These are phyloP conservation scores for Danaus chrysippus DNA, from an alignment of 2,888 invertebrate species.

Conservation along the genomic window DNA sequence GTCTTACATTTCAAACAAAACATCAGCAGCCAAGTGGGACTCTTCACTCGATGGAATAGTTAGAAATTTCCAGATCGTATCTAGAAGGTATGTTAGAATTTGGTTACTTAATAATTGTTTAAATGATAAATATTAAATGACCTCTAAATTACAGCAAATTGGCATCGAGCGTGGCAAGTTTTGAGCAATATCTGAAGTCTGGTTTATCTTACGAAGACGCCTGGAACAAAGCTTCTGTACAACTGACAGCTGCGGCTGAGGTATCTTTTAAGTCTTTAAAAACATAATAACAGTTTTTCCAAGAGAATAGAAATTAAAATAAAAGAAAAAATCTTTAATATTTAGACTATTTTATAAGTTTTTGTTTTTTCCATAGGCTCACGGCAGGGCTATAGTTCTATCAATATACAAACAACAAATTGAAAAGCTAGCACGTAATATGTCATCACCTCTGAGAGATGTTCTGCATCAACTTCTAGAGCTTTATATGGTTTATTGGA, in stretches of 20 bases:
- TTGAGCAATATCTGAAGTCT: slow-evolving; percentile 80
- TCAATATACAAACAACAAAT: slow-evolving; percentile 82
- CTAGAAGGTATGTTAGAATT: slow-evolving; percentile 73
- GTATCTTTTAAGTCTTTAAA: slow-evolving; percentile 54
- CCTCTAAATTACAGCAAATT: slow-evolving; percentile 78
- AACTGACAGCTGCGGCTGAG: slow-evolving; percentile 89
- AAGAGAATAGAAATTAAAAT: too few relatives aligned
- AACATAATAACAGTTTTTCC: too few relatives aligned
- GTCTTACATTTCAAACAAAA: slow-evolving; percentile 52
- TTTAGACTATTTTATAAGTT: too few relatives aligned
- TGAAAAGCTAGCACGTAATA: slow-evolving; percentile 52
- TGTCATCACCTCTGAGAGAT: slow-evolving; percentile 80
- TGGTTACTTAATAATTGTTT: not conserved
- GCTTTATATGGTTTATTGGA: slow-evolving; percentile 86
- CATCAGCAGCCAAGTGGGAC: slow-evolving; percentile 46
- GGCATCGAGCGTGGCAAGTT: slow-evolving; percentile 80
- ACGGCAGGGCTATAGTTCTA: slow-evolving; percentile 89
- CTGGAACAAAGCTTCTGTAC: slow-evolving; percentile 91
- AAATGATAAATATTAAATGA: too few relatives aligned
- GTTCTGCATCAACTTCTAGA: slow-evolving; percentile 86
- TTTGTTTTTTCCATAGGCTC: slow-evolving; percentile 57
- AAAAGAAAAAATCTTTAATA: too few relatives aligned
- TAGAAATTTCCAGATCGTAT: slow-evolving; percentile 78
- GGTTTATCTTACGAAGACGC: slow-evolving; percentile 87
- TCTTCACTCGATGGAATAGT: slow-evolving; percentile 76